phyloP scores from a whole-genome alignment of 2,113 vertebrate genomes.

The Cyrtonyx montezumae region DNA sequence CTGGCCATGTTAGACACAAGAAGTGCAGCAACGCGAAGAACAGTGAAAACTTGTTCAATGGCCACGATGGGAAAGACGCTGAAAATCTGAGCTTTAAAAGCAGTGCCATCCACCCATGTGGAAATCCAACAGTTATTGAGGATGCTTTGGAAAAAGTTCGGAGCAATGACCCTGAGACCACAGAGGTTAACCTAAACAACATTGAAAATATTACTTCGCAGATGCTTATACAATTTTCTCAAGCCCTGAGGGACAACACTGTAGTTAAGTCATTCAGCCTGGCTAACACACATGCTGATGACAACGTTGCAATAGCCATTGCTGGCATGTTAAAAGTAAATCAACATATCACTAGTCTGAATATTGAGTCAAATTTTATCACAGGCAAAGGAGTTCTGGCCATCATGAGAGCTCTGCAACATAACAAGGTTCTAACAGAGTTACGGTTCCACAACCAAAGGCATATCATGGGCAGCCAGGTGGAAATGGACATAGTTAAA shows the following conservation, averaged over 20 bases:
- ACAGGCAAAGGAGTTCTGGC: constrained; percentile 93
- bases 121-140: constrained; percentile 93
- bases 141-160: constrained; percentile 88
- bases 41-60: constrained; percentile 67
- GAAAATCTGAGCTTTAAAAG: constrained; percentile 63
- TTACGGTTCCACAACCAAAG: constrained; percentile 98
- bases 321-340: constrained; percentile 91
- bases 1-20: constrained; percentile 53
- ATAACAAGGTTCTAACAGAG: constrained; percentile 89
- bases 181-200: constrained; percentile 95
- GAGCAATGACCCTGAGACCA: constrained; percentile 85
- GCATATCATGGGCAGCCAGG: constrained; percentile 96
- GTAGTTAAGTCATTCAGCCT: constrained; percentile 88
- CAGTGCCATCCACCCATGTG: constrained; percentile 75
- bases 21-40: constrained; percentile 64
- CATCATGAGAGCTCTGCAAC: constrained; percentile 88
- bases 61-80: constrained; percentile 70
- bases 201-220: constrained; percentile 92
- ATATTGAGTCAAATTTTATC: constrained; percentile 96
- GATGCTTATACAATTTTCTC: constrained; percentile 89
- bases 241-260: constrained; percentile 88
- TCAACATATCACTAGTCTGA: constrained; percentile 85
- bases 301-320: constrained; percentile 87
- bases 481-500: constrained; percentile 97
- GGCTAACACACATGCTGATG: constrained; percentile 92